Conservation (phyloP, 2,113 vertebrate genomes). For the Mastomys coucha region DNA sequence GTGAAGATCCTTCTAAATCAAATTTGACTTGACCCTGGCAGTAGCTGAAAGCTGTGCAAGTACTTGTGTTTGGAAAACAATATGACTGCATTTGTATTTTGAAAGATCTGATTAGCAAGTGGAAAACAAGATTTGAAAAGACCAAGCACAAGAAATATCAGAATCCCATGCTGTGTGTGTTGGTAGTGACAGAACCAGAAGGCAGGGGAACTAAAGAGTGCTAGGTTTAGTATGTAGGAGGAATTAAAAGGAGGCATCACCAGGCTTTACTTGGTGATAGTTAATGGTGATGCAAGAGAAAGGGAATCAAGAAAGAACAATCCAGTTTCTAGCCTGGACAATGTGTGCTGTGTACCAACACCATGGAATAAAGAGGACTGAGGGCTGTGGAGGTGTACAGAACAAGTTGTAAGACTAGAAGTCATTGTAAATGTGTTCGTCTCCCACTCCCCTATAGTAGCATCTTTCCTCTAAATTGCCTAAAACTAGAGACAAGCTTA, state of each 20-base stretch:
- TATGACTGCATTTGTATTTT: not conserved
- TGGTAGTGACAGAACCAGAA: not conserved
- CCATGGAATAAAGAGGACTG: not conserved
- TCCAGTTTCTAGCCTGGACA: not conserved
- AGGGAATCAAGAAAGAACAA: not conserved
- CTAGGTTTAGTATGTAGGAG: not conserved
- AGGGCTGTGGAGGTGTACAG: accelerated
- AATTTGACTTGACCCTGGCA: not conserved
- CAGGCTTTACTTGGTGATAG: no score
- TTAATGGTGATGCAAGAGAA: not conserved
- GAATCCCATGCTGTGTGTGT: not conserved
- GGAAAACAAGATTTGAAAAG: not conserved
- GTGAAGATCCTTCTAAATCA: not conserved
- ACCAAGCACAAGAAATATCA: not conserved
- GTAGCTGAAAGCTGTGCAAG: not conserved
- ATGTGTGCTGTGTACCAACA: accelerated
- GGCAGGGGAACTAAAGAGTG: not conserved
- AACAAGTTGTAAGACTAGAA: no score
- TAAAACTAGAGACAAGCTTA: not conserved
- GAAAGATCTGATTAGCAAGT: not conserved
- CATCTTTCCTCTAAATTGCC: not conserved
- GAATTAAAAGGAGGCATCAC: not conserved
- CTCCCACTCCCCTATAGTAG: not conserved
- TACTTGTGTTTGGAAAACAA: not conserved
- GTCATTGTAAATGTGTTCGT: not conserved